phyloP scores from a whole-genome alignment of 37 sponge, comb jelly and placozoan genomes.

The Ephydatia muelleri region DNA sequence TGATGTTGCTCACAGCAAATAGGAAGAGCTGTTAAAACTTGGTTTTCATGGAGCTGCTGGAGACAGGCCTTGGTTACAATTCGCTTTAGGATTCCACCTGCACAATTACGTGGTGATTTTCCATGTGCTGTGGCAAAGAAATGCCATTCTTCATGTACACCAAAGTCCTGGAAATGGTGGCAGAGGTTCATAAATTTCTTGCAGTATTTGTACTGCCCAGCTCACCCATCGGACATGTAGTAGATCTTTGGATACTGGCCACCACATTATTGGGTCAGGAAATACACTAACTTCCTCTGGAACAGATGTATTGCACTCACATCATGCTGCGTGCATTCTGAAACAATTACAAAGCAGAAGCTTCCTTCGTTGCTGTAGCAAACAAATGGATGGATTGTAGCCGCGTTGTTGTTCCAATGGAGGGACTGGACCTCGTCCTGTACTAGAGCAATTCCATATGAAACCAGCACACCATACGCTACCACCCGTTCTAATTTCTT shows the following conservation, averaged over 20 bases:
- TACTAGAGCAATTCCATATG: too few species aligned
- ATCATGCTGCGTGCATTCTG: background rate
- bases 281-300: background rate
- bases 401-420: background rate
- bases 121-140: background rate
- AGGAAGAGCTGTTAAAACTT: too few species aligned
- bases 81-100: background rate
- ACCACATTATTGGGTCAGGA: background rate
- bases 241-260: background rate
- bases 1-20: too few species aligned
- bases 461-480: too few species aligned
- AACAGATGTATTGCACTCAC: background rate
- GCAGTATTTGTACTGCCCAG: background rate
- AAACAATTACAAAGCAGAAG: background rate
- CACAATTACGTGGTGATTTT: background rate
- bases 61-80: too few species aligned
- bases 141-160: background rate
- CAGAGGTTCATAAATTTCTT: background rate
- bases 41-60: too few species aligned
- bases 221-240: background rate
- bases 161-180: background rate
- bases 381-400: background rate
- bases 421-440: background rate
- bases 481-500: too few species aligned
- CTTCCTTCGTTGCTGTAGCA: background rate